Evolutionary conservation across 2,888 invertebrate genomes (phyloP), one percentile per base, ranked within the genome.

Genomic region (Tiliacea aurago): DNA sequence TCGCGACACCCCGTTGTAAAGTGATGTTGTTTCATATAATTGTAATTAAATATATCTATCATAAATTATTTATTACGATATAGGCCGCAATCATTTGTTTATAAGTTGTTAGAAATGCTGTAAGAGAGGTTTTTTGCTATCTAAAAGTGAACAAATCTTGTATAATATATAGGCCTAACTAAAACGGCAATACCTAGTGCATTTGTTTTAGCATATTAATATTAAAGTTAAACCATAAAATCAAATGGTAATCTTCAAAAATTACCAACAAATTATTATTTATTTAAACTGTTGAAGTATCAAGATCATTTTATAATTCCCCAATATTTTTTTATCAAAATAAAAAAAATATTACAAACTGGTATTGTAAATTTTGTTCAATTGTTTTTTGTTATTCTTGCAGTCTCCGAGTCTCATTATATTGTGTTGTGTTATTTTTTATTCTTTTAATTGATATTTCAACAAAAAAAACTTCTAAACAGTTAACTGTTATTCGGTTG

Each of bases 51-150:
- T 83, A 74, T 84, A 81, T 85, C 72, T 81, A 76, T 84, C 64
- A 78, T 78, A 84, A 78, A 85, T 84, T 85, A 89, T 90, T 88
- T 87, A 87, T 87, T 83, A 73, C 62, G 61, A 73, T 75, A 73
- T 67, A 78, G 67, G 55, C 61, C 70, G 53, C 62, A 49, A 80
- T 70, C 33, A 58, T 65, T 74, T 76, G 71, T 80, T 76, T 73
- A 47, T 78, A 75, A 49, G 76, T 61, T 61, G 41, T 58, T 75
- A 73, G 80, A 87, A 87, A 88, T 88, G 90, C 88, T 91, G 90
- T 88, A 82, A 86, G 79, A 83, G 74, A 73, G n/a, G 41, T 78
- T 66, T 20, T 72, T 64, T 18, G 43, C 20, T 28, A n/a, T 13
- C 13, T 37, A 55, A 59, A 59, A 51, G 15, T 43, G 33, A 20